Conservation (phyloP, 1,140 invertebrate genomes). For the Apis dorsata region DNA sequence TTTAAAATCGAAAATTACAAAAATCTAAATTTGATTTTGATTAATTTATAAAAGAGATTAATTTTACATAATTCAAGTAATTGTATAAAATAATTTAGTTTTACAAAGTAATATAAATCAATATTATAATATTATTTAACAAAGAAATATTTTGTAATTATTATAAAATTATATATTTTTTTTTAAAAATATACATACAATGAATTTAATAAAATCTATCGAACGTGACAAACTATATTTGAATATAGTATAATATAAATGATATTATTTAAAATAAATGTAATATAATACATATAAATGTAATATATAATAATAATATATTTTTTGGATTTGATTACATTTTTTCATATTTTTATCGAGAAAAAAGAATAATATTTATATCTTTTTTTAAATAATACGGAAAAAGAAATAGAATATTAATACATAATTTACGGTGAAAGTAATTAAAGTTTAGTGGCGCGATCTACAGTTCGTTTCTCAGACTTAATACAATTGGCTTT, state of each 20-base stretch:
- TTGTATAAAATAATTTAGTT: background rate
- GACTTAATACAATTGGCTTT: background rate
- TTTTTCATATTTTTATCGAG: background rate
- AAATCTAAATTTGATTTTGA: background rate
- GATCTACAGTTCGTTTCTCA: background rate
- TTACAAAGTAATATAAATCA: background rate
- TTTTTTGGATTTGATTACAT: background rate
- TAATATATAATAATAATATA: too few relatives aligned
- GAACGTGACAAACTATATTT: background rate
- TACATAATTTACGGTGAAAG: background rate
- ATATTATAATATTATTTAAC: background rate
- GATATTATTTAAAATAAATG: background rate
- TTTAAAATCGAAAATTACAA: background rate
- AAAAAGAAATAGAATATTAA: background rate
- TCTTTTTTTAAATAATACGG: background rate
- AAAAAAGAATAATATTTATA: too few relatives aligned
- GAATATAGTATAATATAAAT: too few relatives aligned
- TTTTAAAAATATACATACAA: background rate
- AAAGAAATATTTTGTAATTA: background rate
- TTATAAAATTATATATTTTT: background rate
- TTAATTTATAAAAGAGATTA: background rate
- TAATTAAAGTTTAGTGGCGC: slow-evolving; percentile 27
- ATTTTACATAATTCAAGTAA: background rate
- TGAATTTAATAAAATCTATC: background rate
- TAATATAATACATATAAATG: too few relatives aligned